phyloP scores from a whole-genome alignment of 64 coral and sea anemone genomes.

The Dendrophyllia cribrosa region DNA sequence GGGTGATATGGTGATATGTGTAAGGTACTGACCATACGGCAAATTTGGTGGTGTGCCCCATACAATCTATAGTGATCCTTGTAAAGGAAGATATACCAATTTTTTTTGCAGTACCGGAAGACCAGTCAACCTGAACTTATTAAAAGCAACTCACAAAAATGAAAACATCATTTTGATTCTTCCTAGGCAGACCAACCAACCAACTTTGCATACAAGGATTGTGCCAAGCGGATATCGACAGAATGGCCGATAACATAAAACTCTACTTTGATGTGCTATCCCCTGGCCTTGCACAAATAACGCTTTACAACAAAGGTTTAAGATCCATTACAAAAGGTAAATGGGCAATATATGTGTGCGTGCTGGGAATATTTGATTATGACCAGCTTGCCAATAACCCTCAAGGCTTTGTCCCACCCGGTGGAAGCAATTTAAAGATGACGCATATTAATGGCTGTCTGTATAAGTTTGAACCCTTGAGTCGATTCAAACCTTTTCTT shows the following conservation, averaged over 20 bases:
- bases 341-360: constrained; percentile 72
- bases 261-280: constrained; percentile 6
- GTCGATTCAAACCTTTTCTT: constrained; percentile 13
- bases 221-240: not conserved
- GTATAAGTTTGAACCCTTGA: constrained; percentile 62
- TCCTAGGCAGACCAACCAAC: not conserved
- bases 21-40: too few species aligned
- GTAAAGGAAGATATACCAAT: too few species aligned
- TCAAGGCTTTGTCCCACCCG: constrained; percentile 52
- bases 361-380: constrained; percentile 66
- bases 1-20: too few species aligned
- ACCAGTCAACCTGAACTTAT: too few species aligned
- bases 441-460: constrained; percentile 80
- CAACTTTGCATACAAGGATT: not conserved
- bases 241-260: constrained; percentile 2
- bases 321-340: constrained; percentile 38
- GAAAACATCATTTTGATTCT: not conserved
- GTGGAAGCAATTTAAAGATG: constrained; percentile 55
- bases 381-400: constrained; percentile 29
- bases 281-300: not conserved
- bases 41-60: too few species aligned
- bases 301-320: constrained; percentile 43
- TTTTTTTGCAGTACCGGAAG: too few species aligned
- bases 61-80: too few species aligned
- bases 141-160: too few species aligned